phyloP scores from a whole-genome alignment of 2,797 vertebrate species.

The Spatula clypeata region DNA sequence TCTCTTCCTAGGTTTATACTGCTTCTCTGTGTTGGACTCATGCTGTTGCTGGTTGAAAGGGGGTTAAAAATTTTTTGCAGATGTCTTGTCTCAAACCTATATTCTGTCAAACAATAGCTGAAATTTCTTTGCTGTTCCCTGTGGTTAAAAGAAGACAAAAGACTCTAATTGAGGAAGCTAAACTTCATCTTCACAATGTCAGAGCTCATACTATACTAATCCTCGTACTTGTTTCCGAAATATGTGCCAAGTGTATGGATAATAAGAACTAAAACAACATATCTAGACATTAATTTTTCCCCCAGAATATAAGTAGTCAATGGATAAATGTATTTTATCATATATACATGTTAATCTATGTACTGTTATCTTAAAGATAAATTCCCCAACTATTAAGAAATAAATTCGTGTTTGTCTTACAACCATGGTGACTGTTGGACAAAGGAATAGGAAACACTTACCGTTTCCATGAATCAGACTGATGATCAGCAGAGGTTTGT shows the following conservation, averaged over 20 bases:
- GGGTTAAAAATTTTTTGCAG: conserved; percentile 6
- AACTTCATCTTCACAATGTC: background rate
- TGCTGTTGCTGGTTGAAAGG: background rate
- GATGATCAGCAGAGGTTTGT: background rate
- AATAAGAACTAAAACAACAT: background rate
- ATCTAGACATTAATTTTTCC: background rate
- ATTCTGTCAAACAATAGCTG: conserved; percentile 12
- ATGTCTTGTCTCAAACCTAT: background rate
- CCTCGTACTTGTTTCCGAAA: background rate
- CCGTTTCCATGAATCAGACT: background rate
- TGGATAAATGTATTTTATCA: background rate
- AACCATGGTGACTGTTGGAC: background rate
- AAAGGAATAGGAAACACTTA: background rate
- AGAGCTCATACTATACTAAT: background rate
- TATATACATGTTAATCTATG: background rate
- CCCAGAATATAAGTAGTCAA: background rate
- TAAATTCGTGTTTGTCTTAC: background rate
- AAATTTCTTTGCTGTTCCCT: background rate
- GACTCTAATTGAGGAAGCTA: background rate
- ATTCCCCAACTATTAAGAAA: background rate
- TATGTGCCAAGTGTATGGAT: accelerated
- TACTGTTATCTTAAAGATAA: background rate
- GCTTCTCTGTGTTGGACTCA: background rate
- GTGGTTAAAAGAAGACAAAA: background rate
- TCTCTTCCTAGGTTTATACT: conserved; percentile 17